Evolutionary conservation across 2,888 invertebrate species (phyloP), one percentile per base, ranked within the genome.

Genomic region (Sminthurides aquaticus): DNA sequence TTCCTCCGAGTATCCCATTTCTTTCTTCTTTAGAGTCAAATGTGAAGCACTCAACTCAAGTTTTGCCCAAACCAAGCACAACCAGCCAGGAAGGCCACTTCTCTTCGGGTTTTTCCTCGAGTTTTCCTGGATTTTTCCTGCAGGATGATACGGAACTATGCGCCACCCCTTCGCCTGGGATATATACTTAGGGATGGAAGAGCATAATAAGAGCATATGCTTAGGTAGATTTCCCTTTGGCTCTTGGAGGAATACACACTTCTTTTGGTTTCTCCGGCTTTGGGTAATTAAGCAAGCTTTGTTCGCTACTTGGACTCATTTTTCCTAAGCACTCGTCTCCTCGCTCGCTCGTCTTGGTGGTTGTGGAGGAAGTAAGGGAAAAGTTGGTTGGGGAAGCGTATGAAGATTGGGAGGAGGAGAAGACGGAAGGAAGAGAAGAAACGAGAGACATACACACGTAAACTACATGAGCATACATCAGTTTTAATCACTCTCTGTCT

Each of bases 231-330:
- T 34, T 34, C 43, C 43, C 15, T 34, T 34, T 15, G 8, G 43
- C 15, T 34, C 43, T 34, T 34, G 43, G 15, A 11, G 8, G 5
- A 34, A 5, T 15, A 34, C 8, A 5, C 43, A 11, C 43, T 34
- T 34, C 43, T 11, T 34, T 5, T 15, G n/a, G 11, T 70, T 71
- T 72, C 70, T 68, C 72, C 72, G 71, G 74, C 74, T 70, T 71
- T 72, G 74, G 72, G 74, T 74, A 74, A 74, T 74, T 74, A 74
- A 74, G 69, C 71, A 74, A 71, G 71, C 71, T 68, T 74, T 72
- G 73, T 74, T 74, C 70, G 67, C 69, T 73, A 68, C 69, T 73
- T 73, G 71, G 65, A 66, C 73, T 71, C 72, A 74, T 74, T 74
- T 74, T 72, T 72, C 68, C 70, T 60, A 58, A 64, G 49, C 66